Evolutionary conservation across 2,797 vertebrate species (phyloP), one percentile per base, ranked within the genome.

Genomic region (Carduelis carduelis): DNA sequence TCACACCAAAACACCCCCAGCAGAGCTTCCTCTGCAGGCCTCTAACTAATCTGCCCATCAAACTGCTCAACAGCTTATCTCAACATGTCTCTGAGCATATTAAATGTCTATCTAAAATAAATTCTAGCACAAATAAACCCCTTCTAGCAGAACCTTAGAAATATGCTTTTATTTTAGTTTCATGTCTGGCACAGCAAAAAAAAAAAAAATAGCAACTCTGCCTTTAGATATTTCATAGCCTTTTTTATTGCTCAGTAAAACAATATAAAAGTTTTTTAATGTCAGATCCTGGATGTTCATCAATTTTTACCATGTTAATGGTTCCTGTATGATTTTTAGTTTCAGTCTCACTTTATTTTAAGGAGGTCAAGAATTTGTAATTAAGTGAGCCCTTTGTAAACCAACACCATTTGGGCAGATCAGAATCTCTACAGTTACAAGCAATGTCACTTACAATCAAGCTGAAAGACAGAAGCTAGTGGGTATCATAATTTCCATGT

Each of bases 391-490:
- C 86, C 80, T 96, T 77, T 85, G 90, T 95, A 97, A 97, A 95
- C 75, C 93, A 83, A 97, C 89, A 97, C 61, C 70, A 89, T 92
- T 84, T 81, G 60, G 75, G 81, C 76, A 96, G 90, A 97, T 90
- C 80, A 77, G 91, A 96, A 97, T 96, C 87, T 97, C 91, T 77
- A 88, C n/a, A 72, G 28, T 96, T 96, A 97, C 52, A 97, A 91
- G 37, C 68, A 96, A 44, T 74, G 68, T 94, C 93, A 92, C 65
- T 95, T 88, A 96, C 41, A 89, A 80, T 89, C 6, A 46, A 92
- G 74, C 59, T 92, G 89, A 93, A 94, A 96, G 86, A 92, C 53
- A 78, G 93, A 81, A 94, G 92, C 75, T 74, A 80, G 79, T 85
- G 34, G 50, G 37, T 68, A 60, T 47, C 64, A 14, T 57, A 92